Conservation (phyloP, 2,888 invertebrate species). For the Lasioglossum vierecki region DNA sequence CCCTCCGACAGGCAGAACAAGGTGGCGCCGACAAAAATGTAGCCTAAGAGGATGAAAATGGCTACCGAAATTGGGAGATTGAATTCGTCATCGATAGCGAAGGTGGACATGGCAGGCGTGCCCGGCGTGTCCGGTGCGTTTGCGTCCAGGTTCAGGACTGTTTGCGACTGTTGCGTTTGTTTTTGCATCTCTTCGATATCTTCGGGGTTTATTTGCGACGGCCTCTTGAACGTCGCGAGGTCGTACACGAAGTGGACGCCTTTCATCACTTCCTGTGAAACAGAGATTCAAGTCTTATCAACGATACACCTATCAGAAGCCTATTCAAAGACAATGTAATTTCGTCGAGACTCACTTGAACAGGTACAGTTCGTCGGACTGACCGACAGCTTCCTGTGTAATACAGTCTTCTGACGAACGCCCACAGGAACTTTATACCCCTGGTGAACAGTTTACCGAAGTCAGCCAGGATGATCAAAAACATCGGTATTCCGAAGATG, state of each 20-base stretch:
- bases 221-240: constrained; percentile 90
- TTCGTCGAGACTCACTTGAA: constrained; percentile 86
- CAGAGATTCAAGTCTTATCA: not conserved
- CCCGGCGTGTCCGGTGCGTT: constrained; percentile 87
- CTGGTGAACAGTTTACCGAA: constrained; percentile 96
- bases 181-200: constrained; percentile 85
- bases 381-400: constrained; percentile 93
- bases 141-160: constrained; percentile 80
- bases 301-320: not conserved
- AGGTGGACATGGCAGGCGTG: constrained; percentile 91
- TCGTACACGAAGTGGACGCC: constrained; percentile 93
- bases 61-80: constrained; percentile 97
- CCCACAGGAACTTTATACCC: constrained; percentile 95
- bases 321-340: not conserved
- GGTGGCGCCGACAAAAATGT: constrained; percentile 94
- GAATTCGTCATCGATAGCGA: constrained; percentile 95
- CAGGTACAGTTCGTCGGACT: constrained; percentile 90
- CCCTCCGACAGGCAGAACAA: constrained; percentile 91
- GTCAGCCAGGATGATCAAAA: constrained; percentile 96
- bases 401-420: constrained; percentile 92
- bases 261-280: constrained; percentile 91
- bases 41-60: constrained; percentile 91
- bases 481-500: constrained; percentile 97
- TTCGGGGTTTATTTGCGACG: constrained; percentile 87
- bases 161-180: constrained; percentile 74